These are phyloP conservation scores for Eupsittula cactorum DNA, from an alignment of 2,113 vertebrate species.

Conservation along the genomic window DNA sequence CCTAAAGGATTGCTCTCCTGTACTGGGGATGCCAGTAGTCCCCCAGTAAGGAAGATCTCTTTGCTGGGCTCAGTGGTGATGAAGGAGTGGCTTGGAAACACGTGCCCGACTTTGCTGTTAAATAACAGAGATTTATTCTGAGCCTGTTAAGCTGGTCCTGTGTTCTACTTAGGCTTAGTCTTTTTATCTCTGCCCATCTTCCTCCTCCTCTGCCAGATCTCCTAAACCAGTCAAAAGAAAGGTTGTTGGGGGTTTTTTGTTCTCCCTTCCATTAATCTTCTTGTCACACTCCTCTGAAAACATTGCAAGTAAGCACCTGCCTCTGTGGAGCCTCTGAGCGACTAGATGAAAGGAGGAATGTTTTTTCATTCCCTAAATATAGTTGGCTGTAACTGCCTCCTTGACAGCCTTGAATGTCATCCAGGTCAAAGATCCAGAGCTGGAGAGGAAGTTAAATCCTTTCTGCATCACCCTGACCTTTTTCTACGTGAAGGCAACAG, in stretches of 20 bases:
- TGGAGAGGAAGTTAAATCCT: conserved; percentile 6
- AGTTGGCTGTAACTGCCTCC: background rate
- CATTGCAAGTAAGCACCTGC: background rate
- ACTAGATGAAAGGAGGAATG: background rate
- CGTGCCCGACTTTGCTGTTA: background rate
- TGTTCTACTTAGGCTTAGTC: conserved; percentile 17
- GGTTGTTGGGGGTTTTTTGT: background rate
- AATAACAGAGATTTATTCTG: conserved; percentile 32
- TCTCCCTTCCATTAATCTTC: background rate
- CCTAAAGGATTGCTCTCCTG: fast-evolving
- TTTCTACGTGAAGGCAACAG: background rate
- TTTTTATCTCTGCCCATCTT: conserved; percentile 20
- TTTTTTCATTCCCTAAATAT: background rate
- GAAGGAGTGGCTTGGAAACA: background rate
- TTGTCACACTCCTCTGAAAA: background rate
- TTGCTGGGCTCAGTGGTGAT: background rate
- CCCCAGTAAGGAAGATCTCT: background rate
- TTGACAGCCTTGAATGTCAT: background rate
- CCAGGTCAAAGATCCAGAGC: background rate
- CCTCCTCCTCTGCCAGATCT: background rate
- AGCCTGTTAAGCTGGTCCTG: conserved; percentile 40
- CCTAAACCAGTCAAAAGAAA: background rate
- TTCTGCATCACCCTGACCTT: conserved; percentile 15
- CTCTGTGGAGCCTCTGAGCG: background rate
- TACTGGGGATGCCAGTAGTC: background rate